Evolutionary conservation across 2,888 invertebrate species (phyloP).

Genomic region (Bellardia pandia): DNA sequence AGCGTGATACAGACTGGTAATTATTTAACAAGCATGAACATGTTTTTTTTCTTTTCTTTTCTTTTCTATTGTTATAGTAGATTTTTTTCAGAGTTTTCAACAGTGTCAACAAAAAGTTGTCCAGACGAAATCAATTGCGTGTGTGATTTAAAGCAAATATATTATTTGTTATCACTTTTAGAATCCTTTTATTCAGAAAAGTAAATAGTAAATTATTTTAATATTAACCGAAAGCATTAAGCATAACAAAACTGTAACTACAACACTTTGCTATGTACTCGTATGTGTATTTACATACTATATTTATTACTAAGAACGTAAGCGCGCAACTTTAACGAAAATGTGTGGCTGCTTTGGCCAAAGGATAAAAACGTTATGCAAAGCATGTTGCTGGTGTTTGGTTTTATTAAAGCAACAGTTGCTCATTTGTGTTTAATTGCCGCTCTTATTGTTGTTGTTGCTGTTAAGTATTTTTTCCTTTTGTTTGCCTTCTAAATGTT

Average conservation of each 20-base stretch:
- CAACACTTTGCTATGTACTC: not conserved
- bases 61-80: not conserved
- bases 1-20: not conserved
- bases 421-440: conserved; percentile 76
- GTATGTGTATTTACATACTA: not conserved
- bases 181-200: no score
- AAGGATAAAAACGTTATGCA: conserved; percentile 81
- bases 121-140: not conserved
- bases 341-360: conserved; percentile 73
- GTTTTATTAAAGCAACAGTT: conserved; percentile 79
- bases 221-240: not conserved
- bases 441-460: not conserved
- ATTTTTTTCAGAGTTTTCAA: not conserved
- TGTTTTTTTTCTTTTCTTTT: not conserved
- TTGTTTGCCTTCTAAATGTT: not conserved
- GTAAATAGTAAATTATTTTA: not conserved
- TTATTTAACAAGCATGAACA: conserved; percentile 7
- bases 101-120: not conserved
- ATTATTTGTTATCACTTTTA: no score
- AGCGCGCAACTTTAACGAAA: conserved; percentile 29
- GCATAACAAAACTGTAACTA: not conserved
- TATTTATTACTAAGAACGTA: conserved; percentile 6
- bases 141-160: no score
- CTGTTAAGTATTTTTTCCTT: not conserved
- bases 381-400: conserved; percentile 66